Evolutionary conservation across 1,140 invertebrate genomes (phyloP), one percentile per base, ranked within the genome.

Genomic region (Homarus americanus): DNA sequence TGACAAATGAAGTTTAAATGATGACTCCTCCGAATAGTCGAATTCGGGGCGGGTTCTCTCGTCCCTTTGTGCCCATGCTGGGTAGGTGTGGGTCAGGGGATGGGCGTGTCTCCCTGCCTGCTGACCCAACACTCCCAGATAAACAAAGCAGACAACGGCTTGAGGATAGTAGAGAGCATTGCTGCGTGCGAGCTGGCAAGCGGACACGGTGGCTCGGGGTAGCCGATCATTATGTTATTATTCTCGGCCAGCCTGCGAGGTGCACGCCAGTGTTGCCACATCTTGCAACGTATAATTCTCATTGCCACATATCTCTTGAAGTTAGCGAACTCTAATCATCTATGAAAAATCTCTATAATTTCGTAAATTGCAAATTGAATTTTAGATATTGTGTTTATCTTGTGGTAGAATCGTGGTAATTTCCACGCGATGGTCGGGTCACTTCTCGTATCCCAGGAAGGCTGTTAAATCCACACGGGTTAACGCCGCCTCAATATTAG

Each of bases 371-470:
- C 79, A 90, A 90, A 90, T 90, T 90, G 87, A 90, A 90, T 90
- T 83, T 90, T 89, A 89, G 87, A 89, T 89, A 82, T 89, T 89
- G 87, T 89, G 87, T 89, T 89, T 89, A 89, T 89, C 87, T 89
- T 89, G 87, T 75, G 87, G 79, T 89, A 66, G 80, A 69, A 89
- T 89, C 87, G 79, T 82, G 63, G 87, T 82, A 82, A 89, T 89
- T 82, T 75, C 76, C 87, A 82, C 87, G 87, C 87, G 66, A 89
- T 72, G 79, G n/a, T 86, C 28, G 36, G 69, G 44, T n/a, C 72
- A 63, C n/a, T 12, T 10, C 38, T 44, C 24, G 49, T 20, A 49
- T 36, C 58, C 7, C 1, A 44, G 32, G 5, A 24, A 63, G 34
- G 80, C 24, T 20, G 58, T 10, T 41, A 32, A 41, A 83, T 9